These are phyloP conservation scores for Temnothorax ravouxi DNA, from an alignment of 2,888 invertebrate species.

Conservation along the genomic window DNA sequence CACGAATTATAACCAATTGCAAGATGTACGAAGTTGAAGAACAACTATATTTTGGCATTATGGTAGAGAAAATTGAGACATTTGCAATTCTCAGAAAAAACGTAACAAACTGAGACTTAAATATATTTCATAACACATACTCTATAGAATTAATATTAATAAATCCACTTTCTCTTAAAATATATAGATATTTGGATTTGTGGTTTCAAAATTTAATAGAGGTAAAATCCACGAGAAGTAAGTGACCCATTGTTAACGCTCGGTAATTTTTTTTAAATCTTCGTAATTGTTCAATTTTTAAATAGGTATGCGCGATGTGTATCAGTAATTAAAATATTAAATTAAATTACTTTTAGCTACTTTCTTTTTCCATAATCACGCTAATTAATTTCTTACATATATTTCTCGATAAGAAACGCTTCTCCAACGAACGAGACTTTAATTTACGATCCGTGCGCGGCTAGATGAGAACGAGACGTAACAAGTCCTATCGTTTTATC, in stretches of 20 bases:
- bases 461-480: constrained; percentile 64
- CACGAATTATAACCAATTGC: constrained; percentile 49
- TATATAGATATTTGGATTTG: background rate
- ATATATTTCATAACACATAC: background rate
- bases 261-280: background rate
- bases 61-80: background rate
- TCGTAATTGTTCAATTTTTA: background rate
- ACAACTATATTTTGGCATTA: background rate
- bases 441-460: constrained; percentile 31
- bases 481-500: constrained; percentile 73
- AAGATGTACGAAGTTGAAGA: background rate
- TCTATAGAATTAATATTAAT: background rate
- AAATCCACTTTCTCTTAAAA: constrained; percentile 9
- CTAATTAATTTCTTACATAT: background rate
- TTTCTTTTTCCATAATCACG: background rate
- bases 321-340: background rate
- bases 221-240: background rate
- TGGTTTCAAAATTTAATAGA: background rate
- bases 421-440: background rate
- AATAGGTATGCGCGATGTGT: background rate
- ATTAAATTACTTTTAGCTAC: background rate
- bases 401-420: constrained; percentile 1
- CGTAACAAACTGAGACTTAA: background rate
- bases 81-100: constrained; percentile 11
- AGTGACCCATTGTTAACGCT: background rate